A percentile compares a stretch with the other conserved stretches of the same genome.
phyloP scores from a whole-genome alignment of 1,140 invertebrate species.

The Choristoneura fumiferana region DNA sequence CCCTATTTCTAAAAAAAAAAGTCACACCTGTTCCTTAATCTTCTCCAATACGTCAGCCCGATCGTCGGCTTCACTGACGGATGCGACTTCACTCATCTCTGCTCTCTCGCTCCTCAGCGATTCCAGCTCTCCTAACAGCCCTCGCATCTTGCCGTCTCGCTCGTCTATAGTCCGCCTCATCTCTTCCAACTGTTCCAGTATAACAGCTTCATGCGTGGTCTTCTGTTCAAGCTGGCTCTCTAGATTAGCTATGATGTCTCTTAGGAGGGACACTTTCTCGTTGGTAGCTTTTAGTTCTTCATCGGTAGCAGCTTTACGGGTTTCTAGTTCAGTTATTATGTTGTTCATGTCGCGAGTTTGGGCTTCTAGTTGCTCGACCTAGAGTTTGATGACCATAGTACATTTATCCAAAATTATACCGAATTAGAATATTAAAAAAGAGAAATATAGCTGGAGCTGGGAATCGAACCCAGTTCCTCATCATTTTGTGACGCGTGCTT shows the following conservation, averaged over 20 bases:
- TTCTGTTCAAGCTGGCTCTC: slow-evolving; percentile 85
- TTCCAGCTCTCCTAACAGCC: slow-evolving; percentile 59
- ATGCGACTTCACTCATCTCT: slow-evolving; percentile 46
- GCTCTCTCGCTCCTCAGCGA: slow-evolving; percentile 52
- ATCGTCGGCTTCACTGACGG: slow-evolving; percentile 44
- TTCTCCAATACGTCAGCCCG: slow-evolving; percentile 42
- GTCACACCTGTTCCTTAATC: slow-evolving; percentile 55
- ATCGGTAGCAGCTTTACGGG: slow-evolving; percentile 80
- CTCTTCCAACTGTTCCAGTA: slow-evolving; percentile 57
- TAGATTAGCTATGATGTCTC: slow-evolving; percentile 87
- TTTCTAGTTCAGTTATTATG: slow-evolving; percentile 80
- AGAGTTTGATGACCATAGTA: neutral
- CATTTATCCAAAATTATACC: too few species aligned
- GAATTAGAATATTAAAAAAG: too few species aligned
- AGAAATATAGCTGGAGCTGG: too few species aligned
- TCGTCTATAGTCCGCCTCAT: slow-evolving; percentile 69
- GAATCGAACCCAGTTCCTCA: too few species aligned
- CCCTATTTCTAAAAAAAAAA: too few species aligned
- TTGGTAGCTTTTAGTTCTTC: slow-evolving; percentile 83
- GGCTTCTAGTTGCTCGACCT: slow-evolving; percentile 85
- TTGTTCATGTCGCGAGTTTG: slow-evolving; percentile 84
- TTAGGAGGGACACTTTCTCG: slow-evolving; percentile 84
- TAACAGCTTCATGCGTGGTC: slow-evolving; percentile 69
- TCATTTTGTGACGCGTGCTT: too few species aligned
- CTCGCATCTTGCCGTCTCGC: slow-evolving; percentile 63